Percentiles rank a stretch among this genome's conserved stretches.
Evolutionary conservation across 2,113 vertebrate genomes (phyloP).

Genomic region (Hoplias malabaricus): DNA sequence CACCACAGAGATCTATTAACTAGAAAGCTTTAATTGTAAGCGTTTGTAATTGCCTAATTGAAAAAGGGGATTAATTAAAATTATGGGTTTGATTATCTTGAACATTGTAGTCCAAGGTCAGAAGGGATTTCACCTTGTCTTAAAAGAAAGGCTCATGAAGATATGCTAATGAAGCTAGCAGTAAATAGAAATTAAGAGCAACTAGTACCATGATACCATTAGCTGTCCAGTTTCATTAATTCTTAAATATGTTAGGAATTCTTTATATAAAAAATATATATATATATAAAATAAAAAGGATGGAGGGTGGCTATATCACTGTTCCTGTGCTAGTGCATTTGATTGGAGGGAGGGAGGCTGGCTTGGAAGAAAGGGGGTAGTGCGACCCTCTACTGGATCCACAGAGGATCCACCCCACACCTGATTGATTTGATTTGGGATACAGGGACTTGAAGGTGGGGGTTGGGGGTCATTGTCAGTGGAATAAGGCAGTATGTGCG

Average conservation of each 20-base stretch:
- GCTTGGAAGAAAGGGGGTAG: slow-evolving; percentile 22
- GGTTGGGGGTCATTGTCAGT: no score
- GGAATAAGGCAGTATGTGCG: slow-evolving; percentile 36
- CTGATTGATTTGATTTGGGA: slow-evolving; percentile 54
- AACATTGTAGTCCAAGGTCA: background rate
- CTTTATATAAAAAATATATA: no score
- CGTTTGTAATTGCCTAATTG: background rate
- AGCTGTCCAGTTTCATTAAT: background rate
- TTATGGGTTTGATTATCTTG: background rate
- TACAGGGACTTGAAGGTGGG: slow-evolving; percentile 20
- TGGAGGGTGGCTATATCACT: background rate
- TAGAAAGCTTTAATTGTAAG: background rate
- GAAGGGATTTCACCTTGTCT: background rate
- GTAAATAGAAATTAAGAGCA: background rate
- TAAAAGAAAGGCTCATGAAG: no score
- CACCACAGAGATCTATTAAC: background rate
- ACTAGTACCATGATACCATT: background rate
- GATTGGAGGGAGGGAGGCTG: slow-evolving; percentile 14
- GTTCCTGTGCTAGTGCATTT: slow-evolving; percentile 11
- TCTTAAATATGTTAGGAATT: no score
- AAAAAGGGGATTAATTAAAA: background rate
- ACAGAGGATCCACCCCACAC: background rate
- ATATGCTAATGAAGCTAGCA: no score
- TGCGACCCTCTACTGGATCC: background rate
- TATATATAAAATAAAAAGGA: background rate